A percentile compares a stretch with the other conserved stretches of the same genome.
phyloP scores from a whole-genome alignment of 2,888 invertebrate species.

The Polia nebulosa region DNA sequence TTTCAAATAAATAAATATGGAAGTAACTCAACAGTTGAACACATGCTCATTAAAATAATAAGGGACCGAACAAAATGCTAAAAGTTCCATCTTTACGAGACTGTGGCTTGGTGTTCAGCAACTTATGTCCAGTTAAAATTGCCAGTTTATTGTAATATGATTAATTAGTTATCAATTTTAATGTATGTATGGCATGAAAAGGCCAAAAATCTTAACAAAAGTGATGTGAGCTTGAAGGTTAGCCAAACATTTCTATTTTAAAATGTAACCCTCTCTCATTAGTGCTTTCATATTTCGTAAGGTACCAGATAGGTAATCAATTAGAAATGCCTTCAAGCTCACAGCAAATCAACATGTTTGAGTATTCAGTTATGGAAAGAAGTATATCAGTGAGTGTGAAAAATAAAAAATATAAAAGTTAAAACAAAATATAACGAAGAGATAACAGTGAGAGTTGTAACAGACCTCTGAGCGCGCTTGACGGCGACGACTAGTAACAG shows the following conservation, averaged over 20 bases:
- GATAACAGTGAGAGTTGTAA: conserved; percentile 62
- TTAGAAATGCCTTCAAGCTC: conserved; percentile 71
- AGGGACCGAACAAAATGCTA: conserved; percentile 52
- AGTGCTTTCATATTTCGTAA: neutral
- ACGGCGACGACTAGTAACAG: conserved; percentile 46
- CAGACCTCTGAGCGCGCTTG: conserved; percentile 67
- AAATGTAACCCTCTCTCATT: neutral
- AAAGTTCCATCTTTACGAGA: conserved; percentile 34
- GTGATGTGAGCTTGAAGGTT: conserved; percentile 46
- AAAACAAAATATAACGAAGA: conserved; percentile 68
- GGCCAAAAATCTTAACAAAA: conserved; percentile 33
- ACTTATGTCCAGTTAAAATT: conserved; percentile 34
- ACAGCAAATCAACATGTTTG: conserved; percentile 64
- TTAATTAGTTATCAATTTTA: neutral
- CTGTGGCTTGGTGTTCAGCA: conserved; percentile 31
- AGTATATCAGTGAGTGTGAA: conserved; percentile 73
- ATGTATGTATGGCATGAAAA: conserved; percentile 29
- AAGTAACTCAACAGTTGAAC: conserved; percentile 67
- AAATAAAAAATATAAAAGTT: conserved; percentile 58
- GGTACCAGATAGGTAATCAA: no score
- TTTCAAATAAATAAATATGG: conserved; percentile 83
- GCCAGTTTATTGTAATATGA: conserved; percentile 12
- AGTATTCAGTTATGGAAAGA: conserved; percentile 69
- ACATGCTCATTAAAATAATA: conserved; percentile 74
- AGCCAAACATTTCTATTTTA: neutral